These are phyloP conservation scores for Pseudonaja textilis DNA, from an alignment of 2,113 vertebrate species.

Conservation along the genomic window DNA sequence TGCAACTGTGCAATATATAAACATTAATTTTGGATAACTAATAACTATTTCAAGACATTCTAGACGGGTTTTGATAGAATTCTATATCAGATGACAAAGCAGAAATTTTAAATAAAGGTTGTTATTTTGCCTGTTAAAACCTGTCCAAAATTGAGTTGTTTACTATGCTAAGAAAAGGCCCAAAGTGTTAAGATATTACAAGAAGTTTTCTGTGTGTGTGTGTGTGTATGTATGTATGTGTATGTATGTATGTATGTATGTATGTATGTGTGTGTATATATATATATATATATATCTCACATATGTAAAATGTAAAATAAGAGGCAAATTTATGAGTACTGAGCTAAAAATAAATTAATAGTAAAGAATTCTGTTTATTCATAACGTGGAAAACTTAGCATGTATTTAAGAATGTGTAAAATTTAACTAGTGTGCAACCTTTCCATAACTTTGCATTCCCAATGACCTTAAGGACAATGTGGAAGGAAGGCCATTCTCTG, in stretches of 20 bases:
- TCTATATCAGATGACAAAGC: constrained; percentile 28
- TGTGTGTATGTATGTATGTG: too few species aligned
- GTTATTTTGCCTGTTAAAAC: constrained; percentile 19
- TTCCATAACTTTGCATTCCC: constrained; percentile 51
- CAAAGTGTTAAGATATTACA: neutral
- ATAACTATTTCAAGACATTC: constrained; percentile 56
- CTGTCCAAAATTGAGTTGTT: constrained; percentile 21
- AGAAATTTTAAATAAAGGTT: constrained; percentile 23
- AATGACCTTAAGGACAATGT: constrained; percentile 61
- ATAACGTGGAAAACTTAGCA: constrained; percentile 30
- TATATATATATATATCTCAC: neutral
- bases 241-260: too few species aligned
- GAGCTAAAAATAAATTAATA: neutral
- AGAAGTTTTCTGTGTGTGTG: neutral
- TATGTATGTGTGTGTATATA: too few species aligned
- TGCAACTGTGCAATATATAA: constrained; percentile 62
- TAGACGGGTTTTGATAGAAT: constrained; percentile 49
- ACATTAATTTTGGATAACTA: constrained; percentile 61
- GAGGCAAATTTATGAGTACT: neutral
- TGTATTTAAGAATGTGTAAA: constrained; percentile 47
- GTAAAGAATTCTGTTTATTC: constrained; percentile 51
- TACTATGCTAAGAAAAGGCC: neutral
- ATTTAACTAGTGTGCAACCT: constrained; percentile 60
- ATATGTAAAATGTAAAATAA: neutral
- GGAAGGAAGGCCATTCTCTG: constrained; percentile 63